Conservation (phyloP, 2,888 invertebrate species). For the Amphiduros pacificus region DNA sequence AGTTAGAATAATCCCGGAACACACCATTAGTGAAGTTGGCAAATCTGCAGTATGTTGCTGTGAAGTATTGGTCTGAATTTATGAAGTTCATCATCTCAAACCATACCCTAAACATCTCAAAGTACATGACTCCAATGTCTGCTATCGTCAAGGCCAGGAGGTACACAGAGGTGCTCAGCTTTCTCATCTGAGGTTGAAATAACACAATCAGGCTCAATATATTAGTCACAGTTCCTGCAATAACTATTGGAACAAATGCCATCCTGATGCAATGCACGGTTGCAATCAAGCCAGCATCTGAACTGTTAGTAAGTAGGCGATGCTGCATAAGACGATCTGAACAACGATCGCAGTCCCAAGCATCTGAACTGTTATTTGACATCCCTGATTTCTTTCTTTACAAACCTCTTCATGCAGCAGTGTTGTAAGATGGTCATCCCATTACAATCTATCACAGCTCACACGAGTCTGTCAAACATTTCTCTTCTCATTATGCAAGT, state of each 20-base stretch:
- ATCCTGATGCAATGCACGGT: constrained; percentile 25
- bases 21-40: constrained; percentile 27
- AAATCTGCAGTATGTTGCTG: constrained; percentile 26
- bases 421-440: too few relatives aligned
- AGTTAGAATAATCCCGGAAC: constrained; percentile 27
- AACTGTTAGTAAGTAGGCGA: too few relatives aligned
- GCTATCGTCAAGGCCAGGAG: constrained; percentile 25
- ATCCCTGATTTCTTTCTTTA: too few relatives aligned
- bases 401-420: too few relatives aligned
- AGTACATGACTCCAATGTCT: constrained; percentile 30
- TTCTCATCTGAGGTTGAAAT: constrained; percentile 20
- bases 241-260: constrained; percentile 25
- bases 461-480: too few relatives aligned
- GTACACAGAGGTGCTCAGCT: constrained; percentile 25
- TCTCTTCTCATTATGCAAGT: too few relatives aligned
- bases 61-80: constrained; percentile 20
- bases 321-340: too few relatives aligned
- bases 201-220: constrained; percentile 26
- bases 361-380: too few relatives aligned
- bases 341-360: too few relatives aligned
- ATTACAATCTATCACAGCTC: too few relatives aligned
- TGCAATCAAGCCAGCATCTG: too few relatives aligned
- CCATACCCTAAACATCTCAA: constrained; percentile 30
- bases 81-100: constrained; percentile 26
- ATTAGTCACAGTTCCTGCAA: constrained; percentile 28